Base-by-base conservation (phyloP, 2,113 vertebrate species). In the Salvator merianae region DNA sequence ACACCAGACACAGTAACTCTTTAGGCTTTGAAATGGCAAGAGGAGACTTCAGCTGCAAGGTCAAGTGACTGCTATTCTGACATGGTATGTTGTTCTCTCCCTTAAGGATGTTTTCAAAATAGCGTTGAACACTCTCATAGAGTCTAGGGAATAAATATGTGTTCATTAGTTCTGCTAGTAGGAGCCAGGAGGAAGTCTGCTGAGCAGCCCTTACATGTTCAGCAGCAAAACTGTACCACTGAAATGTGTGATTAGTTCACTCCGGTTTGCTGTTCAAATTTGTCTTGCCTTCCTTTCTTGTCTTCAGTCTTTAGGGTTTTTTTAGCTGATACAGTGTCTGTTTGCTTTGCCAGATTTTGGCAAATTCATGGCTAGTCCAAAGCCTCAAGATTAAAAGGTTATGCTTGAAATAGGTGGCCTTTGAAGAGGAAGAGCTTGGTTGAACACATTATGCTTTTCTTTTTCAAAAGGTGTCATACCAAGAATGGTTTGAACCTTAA, bases 401-500 rank as follows among this genome's bases (percentile, higher is more conserved):
- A 47, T n/a, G 47, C 14, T 75, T 81, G 82, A 88, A 76, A 84
- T 81, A 83, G 84, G 5, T 79, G 92, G 79, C 62, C 4, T 85
- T 85, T 65, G 77, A 85, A 79, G 38, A 79, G 32, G 13, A 22
- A 79, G 68, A 77, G 87, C 90, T 91, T 90, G 88, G 86, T 91
- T 91, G 47, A 84, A 87, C 63, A 38, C 22, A 77, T 90, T 12
- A 43, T 0, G 36, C 77, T 89, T 79, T 47, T 74, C 84, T 26
- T 88, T 55, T 91, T 84, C 62, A 86, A 86, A 72, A 74, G 90
- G 84, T 93, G 32, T 91, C 90, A 84, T 93, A 90, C 89, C 91
- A 91, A 93, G 92, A 93, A 87, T 91, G 84, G 79, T 93, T 88
- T 92, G 89, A 84, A 79, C 74, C 10, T 47, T 79, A 82, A 76